Conservation (phyloP, 2,888 invertebrate species). For the Aproaerema taeniolella region DNA sequence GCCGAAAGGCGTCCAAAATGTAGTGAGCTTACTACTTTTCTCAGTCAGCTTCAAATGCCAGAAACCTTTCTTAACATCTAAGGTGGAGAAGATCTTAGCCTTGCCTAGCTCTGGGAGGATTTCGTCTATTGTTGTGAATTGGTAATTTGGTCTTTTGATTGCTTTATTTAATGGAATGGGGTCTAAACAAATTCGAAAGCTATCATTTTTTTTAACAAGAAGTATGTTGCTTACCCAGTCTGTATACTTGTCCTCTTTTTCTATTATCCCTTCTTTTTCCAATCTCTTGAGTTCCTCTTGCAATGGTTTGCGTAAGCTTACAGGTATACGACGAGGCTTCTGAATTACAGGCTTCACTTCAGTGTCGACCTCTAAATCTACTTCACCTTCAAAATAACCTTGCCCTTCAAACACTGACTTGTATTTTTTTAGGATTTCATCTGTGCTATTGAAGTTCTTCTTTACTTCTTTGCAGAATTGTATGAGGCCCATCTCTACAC, state of each 20-base stretch:
- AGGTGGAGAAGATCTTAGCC: conserved; percentile 13
- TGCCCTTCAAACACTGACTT: conserved; percentile 12
- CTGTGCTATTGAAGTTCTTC: neutral
- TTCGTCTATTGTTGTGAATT: conserved; percentile 15
- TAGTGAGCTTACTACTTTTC: conserved; percentile 13
- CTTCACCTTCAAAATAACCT: conserved; percentile 10
- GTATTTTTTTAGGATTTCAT: conserved; percentile 9
- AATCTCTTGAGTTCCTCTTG: conserved; percentile 15
- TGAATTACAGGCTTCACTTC: conserved; percentile 12
- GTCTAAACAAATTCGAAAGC: conserved; percentile 16
- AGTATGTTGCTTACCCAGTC: conserved; percentile 12
- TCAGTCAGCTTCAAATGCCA: conserved; percentile 12
- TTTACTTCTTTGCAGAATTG: conserved; percentile 7
- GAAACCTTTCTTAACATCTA: conserved; percentile 13
- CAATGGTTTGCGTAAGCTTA: conserved; percentile 7
- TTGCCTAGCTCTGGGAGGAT: conserved; percentile 13
- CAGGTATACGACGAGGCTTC: conserved; percentile 11
- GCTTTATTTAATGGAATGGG: conserved; percentile 16
- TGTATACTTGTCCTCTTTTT: conserved; percentile 8
- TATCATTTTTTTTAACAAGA: conserved; percentile 9
- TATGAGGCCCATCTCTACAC: conserved; percentile 8
- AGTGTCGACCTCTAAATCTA: conserved; percentile 6
- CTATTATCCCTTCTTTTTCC: conserved; percentile 14
- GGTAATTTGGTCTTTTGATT: conserved; percentile 16
- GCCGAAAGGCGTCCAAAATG: too few relatives aligned